Percentiles rank a stretch among this genome's conserved stretches.
Evolutionary conservation across 2,888 invertebrate genomes (phyloP).

Genomic region (Chouioia cunea): DNA sequence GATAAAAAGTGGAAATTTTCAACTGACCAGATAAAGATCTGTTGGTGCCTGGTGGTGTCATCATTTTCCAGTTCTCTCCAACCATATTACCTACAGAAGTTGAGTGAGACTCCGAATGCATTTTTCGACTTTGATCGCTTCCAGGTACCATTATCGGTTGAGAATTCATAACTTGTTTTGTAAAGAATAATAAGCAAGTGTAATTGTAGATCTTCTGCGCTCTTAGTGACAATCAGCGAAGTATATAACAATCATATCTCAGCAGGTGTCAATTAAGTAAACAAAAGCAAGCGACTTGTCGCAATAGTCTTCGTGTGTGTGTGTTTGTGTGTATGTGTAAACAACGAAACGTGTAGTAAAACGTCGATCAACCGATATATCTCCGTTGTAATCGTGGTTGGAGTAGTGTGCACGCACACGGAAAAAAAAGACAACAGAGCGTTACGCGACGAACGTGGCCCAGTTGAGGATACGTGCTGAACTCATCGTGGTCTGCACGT

Average conservation of each 20-base stretch:
- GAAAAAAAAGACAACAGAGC: not conserved
- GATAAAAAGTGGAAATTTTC: not conserved
- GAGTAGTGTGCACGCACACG: too few relatives aligned
- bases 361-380: slow-evolving; percentile 8
- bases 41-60: slow-evolving; percentile 42
- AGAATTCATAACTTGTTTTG: slow-evolving; percentile 58
- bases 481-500: too few relatives aligned
- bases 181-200: not conserved
- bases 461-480: not conserved
- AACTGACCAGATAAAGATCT: slow-evolving; percentile 38
- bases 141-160: slow-evolving; percentile 65
- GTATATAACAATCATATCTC: not conserved
- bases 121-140: slow-evolving; percentile 41
- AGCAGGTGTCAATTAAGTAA: slow-evolving; percentile 2
- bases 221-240: not conserved
- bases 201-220: too few relatives aligned
- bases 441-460: not conserved
- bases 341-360: not conserved
- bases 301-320: too few relatives aligned
- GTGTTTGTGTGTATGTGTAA: too few relatives aligned
- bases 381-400: too few relatives aligned
- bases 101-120: slow-evolving; percentile 45
- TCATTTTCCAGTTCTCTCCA: slow-evolving; percentile 37
- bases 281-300: not conserved
- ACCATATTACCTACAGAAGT: slow-evolving; percentile 16